Evolutionary conservation across 2,113 vertebrate genomes (phyloP).

Genomic region (Varanus komodoensis): DNA sequence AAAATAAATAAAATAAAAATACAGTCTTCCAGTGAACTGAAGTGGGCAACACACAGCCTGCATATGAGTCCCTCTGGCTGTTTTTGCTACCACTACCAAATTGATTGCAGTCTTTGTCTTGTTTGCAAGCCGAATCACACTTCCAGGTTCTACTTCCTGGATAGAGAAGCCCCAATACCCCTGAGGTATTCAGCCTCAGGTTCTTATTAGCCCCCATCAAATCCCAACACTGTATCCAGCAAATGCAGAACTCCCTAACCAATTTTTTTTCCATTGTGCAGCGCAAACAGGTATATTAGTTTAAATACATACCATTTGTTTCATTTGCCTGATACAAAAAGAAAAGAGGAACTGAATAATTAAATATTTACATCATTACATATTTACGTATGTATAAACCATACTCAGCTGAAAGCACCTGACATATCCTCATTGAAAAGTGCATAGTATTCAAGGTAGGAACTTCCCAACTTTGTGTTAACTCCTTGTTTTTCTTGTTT

Average conservation of each 20-base stretch:
- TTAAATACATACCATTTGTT: conserved; percentile 77
- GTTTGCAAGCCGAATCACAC: too few relatives aligned
- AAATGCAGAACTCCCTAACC: conserved; percentile 69
- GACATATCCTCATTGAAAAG: not conserved
- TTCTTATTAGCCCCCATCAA: too few relatives aligned
- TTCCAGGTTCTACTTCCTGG: too few relatives aligned
- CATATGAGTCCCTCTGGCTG: too few relatives aligned
- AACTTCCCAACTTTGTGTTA: not conserved
- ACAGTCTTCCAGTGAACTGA: too few relatives aligned
- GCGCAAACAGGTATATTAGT: conserved; percentile 62
- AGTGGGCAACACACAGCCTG: too few relatives aligned
- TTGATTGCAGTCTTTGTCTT: too few relatives aligned
- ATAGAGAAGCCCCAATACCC: too few relatives aligned
- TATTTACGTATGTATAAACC: not conserved
- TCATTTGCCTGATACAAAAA: conserved; percentile 70
- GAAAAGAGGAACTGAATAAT: conserved; percentile 28
- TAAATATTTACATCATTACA: not conserved
- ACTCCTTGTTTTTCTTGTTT: not conserved
- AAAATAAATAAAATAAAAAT: too few relatives aligned
- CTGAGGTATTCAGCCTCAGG: too few relatives aligned
- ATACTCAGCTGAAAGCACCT: not conserved
- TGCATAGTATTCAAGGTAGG: conserved; percentile 12
- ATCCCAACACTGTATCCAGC: not conserved
- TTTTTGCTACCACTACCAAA: too few relatives aligned
- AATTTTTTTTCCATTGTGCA: conserved; percentile 69